A percentile compares a stretch with the other conserved stretches of the same genome.
phyloP scores from a whole-genome alignment of 2,113 vertebrate species.

The Phalacrocorax aristotelis region DNA sequence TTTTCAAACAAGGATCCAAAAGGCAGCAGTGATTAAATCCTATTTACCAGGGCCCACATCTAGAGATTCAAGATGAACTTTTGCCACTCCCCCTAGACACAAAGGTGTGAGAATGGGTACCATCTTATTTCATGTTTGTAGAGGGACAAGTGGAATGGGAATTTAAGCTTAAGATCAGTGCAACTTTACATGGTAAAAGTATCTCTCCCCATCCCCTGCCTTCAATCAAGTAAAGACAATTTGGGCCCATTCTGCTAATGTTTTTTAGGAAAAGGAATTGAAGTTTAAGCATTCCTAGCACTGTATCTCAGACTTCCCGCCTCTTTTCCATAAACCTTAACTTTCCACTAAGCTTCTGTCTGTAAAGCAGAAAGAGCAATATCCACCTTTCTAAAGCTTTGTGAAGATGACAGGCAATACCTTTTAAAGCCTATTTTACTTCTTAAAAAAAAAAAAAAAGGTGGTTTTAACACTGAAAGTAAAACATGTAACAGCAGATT shows the following conservation, averaged over 20 bases:
- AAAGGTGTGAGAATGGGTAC: not conserved
- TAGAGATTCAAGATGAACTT: not conserved
- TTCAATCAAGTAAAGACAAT: not conserved
- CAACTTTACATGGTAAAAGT: not conserved
- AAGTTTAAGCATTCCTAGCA: not conserved
- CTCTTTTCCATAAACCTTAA: not conserved
- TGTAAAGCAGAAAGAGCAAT: not conserved
- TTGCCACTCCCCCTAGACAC: not conserved
- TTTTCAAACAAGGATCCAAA: not conserved
- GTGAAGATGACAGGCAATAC: not conserved
- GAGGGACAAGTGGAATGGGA: not conserved
- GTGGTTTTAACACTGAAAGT: not conserved
- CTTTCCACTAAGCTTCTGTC: not conserved
- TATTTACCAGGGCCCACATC: not conserved
- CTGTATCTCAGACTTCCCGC: not conserved
- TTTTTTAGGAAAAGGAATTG: not conserved
- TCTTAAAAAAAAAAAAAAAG: not conserved
- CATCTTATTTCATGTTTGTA: not conserved
- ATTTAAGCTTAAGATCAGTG: not conserved
- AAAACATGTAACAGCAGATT: not conserved
- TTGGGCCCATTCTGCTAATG: not conserved
- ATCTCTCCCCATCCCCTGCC: accelerated
- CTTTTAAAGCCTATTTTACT: not conserved
- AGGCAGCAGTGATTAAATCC: not conserved
- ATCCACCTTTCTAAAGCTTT: not conserved